Conservation (phyloP, 2,888 invertebrate species). For the Calameuta pallipes region DNA sequence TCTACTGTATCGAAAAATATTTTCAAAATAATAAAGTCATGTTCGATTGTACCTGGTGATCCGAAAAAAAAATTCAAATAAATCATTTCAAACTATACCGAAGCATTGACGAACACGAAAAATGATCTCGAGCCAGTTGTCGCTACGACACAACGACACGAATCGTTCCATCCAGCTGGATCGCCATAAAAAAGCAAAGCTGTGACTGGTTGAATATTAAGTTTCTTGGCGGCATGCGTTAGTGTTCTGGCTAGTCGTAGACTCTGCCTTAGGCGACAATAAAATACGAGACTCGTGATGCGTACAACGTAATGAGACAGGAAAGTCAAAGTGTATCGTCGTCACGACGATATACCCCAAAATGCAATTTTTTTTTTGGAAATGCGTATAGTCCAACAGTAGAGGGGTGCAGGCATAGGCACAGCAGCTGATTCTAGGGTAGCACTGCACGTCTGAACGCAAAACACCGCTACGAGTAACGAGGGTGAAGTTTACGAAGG, state of each 20-base stretch:
- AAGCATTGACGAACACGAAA: background rate
- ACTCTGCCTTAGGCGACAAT: background rate
- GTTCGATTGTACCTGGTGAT: background rate
- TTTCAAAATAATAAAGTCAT: background rate
- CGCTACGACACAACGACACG: background rate
- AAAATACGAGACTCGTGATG: background rate
- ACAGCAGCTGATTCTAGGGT: slow-evolving; percentile 46
- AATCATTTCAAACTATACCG: background rate
- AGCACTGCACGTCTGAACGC: slow-evolving; percentile 50
- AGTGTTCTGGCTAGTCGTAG: slow-evolving; percentile 44
- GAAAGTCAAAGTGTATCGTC: background rate
- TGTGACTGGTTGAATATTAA: slow-evolving; percentile 11
- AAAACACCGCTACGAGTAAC: slow-evolving; percentile 37
- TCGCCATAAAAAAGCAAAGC: background rate
- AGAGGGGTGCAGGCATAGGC: slow-evolving; percentile 55
- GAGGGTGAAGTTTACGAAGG: background rate
- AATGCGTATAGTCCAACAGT: slow-evolving; percentile 42
- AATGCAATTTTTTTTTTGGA: background rate
- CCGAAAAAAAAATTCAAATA: background rate
- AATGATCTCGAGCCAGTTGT: background rate
- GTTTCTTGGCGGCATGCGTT: slow-evolving; percentile 57
- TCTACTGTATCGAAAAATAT: background rate
- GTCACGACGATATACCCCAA: background rate
- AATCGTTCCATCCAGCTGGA: slow-evolving; percentile 1
- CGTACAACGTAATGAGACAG: background rate